Evolutionary conservation across 2,797 vertebrate genomes (phyloP).

Genomic region (Phoeniculus purpureus): DNA sequence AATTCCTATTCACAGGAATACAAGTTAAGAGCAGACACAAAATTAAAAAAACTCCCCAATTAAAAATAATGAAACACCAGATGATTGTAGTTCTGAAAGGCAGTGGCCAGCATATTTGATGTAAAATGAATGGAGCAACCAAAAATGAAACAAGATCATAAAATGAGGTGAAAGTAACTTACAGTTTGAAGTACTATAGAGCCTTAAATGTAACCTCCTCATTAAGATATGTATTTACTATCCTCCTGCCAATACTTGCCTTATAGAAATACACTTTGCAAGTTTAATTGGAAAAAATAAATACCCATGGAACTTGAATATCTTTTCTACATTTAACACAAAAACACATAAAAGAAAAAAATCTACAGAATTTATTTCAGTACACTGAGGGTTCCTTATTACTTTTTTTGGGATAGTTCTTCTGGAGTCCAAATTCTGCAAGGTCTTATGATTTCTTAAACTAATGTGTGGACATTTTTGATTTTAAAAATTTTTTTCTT

Average conservation of each 20-base stretch:
- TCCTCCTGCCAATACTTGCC: not conserved
- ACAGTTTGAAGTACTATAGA: not conserved
- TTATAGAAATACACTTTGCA: not conserved
- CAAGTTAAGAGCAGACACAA: not conserved
- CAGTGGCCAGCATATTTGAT: not conserved
- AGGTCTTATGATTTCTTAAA: not conserved
- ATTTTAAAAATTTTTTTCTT: not conserved
- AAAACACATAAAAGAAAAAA: not conserved
- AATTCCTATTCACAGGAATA: constrained; percentile 41
- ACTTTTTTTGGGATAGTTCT: not conserved
- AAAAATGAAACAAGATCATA: not conserved
- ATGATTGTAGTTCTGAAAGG: not conserved
- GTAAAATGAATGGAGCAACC: not conserved
- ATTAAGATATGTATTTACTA: not conserved
- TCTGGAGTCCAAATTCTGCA: not conserved
- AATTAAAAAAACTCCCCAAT: constrained; percentile 33
- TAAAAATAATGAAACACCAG: constrained; percentile 25
- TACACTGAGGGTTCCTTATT: not conserved
- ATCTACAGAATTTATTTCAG: not conserved
- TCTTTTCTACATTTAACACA: not conserved
- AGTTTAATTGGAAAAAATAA: not conserved
- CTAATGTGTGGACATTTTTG: not conserved
- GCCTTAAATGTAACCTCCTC: not conserved
- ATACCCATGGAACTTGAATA: not conserved
- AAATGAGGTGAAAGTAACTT: not conserved